Base-by-base conservation (phyloP, 2,797 vertebrate species). In the Huso huso region DNA sequence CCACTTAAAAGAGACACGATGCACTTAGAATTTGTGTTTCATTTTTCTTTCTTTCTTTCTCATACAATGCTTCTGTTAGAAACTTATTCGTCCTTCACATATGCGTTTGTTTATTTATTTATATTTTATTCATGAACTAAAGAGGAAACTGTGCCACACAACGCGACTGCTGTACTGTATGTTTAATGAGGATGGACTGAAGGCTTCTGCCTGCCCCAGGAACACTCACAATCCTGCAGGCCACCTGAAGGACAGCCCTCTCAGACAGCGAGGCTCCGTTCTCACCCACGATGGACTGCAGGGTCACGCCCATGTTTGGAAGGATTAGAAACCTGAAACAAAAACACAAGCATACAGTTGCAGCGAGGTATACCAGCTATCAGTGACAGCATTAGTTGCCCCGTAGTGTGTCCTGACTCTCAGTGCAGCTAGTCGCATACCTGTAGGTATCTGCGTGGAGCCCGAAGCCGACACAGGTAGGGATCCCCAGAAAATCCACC, bases 271-370 rank as follows among this genome's bases (percentile, higher is more conserved):
- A 37, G 53, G 67, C 61, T 0, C 83, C 72, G 50, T 65, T 71
- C 51, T 87, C 82, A 0, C 89, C 82, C 74, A 96, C 77, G 66
- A 87, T 49, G 0, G 86, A 90, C 74, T 91, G 91, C 1, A 99
- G 89, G 72, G 88, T 90, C 55, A 83, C 75, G 7, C 95, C 96
- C 77, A 97, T 88, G 72, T 79, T 74, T 63, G 90, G 86, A 74
- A 97, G 92, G 73, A 97, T 88, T 74, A 99, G 78, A 86, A 97
- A 99, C 85, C 96, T 98, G 9, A 77, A 67, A 76, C 48, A 78
- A 1, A 69, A 65, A 53, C 59, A 53, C 13, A 61, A 37, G 7
- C 60, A 58, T 58, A 3, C 6, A 58, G 55, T n/a, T 58, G 11
- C 12, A n/a, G 55, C 55, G 9, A 6, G 12, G 55, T 58, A 7